Conservation (phyloP, 2,113 vertebrate species). For the Actinemys pallida region DNA sequence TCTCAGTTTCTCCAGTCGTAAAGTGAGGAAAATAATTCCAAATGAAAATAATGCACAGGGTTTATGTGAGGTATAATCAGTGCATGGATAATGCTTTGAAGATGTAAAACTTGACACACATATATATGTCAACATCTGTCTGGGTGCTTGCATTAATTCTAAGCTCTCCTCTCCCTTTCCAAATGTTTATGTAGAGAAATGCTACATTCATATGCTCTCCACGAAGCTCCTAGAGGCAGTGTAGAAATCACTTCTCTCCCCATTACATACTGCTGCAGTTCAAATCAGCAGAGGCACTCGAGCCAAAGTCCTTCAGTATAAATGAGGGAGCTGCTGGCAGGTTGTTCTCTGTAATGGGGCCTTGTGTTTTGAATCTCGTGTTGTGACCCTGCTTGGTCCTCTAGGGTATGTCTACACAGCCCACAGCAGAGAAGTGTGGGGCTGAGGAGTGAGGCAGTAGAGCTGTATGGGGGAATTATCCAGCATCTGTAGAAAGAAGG, state of each 20-base stretch:
- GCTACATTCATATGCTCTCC: too few species aligned
- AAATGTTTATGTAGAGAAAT: too few species aligned
- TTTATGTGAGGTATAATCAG: neutral
- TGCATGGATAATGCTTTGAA: neutral
- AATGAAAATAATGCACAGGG: neutral
- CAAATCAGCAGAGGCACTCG: neutral
- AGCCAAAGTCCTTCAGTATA: neutral
- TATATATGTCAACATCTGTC: too few species aligned
- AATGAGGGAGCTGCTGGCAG: neutral
- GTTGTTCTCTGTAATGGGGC: neutral
- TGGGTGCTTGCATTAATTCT: too few species aligned
- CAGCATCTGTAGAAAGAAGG: neutral
- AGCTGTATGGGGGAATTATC: neutral
- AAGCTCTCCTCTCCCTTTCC: too few species aligned
- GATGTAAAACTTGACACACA: neutral
- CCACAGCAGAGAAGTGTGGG: neutral
- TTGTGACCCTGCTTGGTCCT: neutral
- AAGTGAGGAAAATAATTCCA: neutral
- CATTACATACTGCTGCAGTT: neutral
- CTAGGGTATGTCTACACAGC: neutral
- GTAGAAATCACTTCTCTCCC: neutral
- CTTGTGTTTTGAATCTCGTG: neutral
- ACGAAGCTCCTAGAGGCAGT: too few species aligned
- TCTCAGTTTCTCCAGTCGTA: neutral
- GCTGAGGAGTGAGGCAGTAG: neutral